These are phyloP conservation scores for Diadumene lineata DNA, from an alignment of 92 coral and sea anemone species.

Conservation along the genomic window DNA sequence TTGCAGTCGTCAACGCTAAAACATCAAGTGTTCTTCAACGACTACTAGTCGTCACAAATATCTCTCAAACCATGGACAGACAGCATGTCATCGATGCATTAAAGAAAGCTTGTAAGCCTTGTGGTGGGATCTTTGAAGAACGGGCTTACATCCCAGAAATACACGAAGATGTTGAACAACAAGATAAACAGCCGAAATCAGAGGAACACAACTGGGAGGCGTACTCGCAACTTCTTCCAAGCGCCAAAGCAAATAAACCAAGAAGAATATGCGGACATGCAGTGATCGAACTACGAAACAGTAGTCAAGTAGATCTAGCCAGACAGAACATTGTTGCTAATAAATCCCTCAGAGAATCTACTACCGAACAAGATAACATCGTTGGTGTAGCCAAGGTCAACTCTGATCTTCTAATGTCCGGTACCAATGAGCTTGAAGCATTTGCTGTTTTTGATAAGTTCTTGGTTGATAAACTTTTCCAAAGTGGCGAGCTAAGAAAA, in stretches of 20 bases:
- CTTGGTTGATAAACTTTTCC: conserved; percentile 52
- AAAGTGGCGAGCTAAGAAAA: conserved; percentile 28
- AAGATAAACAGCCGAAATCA: conserved; percentile 6
- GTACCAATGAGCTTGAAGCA: conserved; percentile 89
- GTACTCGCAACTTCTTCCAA: conserved; percentile 49
- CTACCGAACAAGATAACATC: conserved; percentile 26
- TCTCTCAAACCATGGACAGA: conserved; percentile 63
- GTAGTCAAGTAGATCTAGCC: conserved; percentile 84
- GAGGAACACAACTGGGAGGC: conserved; percentile 22
- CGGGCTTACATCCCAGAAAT: conserved; percentile 66
- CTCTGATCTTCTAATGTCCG: conserved; percentile 83
- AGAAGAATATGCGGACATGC: conserved; percentile 72
- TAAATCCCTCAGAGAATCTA: conserved; percentile 52
- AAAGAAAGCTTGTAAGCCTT: conserved; percentile 82
- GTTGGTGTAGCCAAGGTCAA: conserved; percentile 84
- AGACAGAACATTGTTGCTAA: conserved; percentile 71
- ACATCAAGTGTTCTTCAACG: conserved; percentile 76
- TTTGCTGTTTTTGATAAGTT: conserved; percentile 83
- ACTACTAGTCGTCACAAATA: conserved; percentile 78
- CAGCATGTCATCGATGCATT: conserved; percentile 72
- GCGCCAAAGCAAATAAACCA: conserved; percentile 51
- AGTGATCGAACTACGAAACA: conserved; percentile 80
- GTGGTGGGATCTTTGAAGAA: conserved; percentile 78
- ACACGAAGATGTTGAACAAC: neutral
- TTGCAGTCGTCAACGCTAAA: conserved; percentile 64